A percentile compares a stretch with the other conserved stretches of the same genome.
Evolutionary conservation across 92 coral and sea anemone species (phyloP).

Genomic region (Pocillopora meandrina): DNA sequence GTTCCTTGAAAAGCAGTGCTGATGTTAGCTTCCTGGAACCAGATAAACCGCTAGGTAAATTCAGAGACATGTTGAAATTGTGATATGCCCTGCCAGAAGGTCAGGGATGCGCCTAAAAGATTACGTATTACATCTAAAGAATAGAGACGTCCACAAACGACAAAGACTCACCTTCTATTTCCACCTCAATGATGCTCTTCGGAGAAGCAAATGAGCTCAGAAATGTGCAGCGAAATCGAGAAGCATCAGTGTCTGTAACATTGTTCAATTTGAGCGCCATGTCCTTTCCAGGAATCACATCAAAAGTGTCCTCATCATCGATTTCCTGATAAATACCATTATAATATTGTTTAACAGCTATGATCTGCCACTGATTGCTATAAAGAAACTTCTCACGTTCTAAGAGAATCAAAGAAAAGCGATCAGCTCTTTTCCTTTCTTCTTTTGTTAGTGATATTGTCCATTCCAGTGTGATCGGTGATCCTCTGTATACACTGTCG

Average conservation of each 20-base stretch:
- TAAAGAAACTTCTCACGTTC: slow-evolving; percentile 74
- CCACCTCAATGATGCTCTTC: slow-evolving; percentile 45
- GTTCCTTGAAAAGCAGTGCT: no score
- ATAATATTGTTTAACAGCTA: slow-evolving; percentile 52
- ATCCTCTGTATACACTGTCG: slow-evolving; percentile 30
- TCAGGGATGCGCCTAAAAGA: background rate
- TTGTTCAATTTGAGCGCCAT: slow-evolving; percentile 39
- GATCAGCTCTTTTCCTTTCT: slow-evolving; percentile 47
- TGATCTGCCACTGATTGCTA: slow-evolving; percentile 65
- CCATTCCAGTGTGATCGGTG: slow-evolving; percentile 60
- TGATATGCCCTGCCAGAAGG: no score
- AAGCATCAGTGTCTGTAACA: slow-evolving; percentile 47
- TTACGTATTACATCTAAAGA: background rate
- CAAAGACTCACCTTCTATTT: slow-evolving; percentile 53
- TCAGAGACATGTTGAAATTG: no score
- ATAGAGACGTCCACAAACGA: background rate
- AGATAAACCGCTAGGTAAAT: no score
- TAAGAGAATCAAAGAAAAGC: slow-evolving; percentile 58
- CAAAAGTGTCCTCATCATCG: slow-evolving; percentile 18
- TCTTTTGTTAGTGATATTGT: slow-evolving; percentile 46
- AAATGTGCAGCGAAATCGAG: slow-evolving; percentile 73
- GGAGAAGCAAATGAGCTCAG: slow-evolving; percentile 71
- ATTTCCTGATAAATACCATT: slow-evolving; percentile 21
- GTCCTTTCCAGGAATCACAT: slow-evolving; percentile 36
- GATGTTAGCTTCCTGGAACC: no score